phyloP scores from a whole-genome alignment of 2,888 invertebrate species.

The Neoscelio sp. region DNA sequence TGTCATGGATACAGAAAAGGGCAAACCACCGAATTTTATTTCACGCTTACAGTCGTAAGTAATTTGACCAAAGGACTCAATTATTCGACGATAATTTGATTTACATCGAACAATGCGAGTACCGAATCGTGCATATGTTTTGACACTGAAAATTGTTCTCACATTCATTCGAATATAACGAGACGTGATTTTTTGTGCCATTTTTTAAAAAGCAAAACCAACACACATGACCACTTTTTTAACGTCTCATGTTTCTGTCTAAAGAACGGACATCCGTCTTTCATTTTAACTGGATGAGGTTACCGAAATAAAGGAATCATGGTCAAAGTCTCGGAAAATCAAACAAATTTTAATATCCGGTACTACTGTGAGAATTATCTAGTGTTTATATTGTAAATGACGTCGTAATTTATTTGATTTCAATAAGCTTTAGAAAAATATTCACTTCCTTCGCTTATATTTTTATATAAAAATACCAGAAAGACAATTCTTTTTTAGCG shows the following conservation, averaged over 20 bases:
- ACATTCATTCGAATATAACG: too few species aligned
- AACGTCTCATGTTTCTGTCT: constrained; percentile 44
- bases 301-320: constrained; percentile 38
- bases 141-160: not conserved
- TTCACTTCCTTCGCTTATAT: not conserved
- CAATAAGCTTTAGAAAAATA: not conserved
- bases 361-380: constrained; percentile 42
- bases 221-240: constrained; percentile 61
- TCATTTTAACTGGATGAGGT: constrained; percentile 56
- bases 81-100: constrained; percentile 24
- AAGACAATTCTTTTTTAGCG: too few species aligned
- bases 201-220: constrained; percentile 49
- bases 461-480: not conserved
- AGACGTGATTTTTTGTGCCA: constrained; percentile 18
- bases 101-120: too few species aligned
- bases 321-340: constrained; percentile 43
- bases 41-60: constrained; percentile 24
- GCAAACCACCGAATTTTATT: constrained; percentile 7
- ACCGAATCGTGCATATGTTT: not conserved
- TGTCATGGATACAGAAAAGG: constrained; percentile 14
- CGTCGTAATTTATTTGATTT: constrained; percentile 13
- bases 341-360: constrained; percentile 61
- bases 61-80: constrained; percentile 23
- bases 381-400: constrained; percentile 11
- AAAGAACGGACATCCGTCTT: constrained; percentile 66